Evolutionary conservation across 2,888 invertebrate genomes (phyloP).

Genomic region (Abrostola tripartita): DNA sequence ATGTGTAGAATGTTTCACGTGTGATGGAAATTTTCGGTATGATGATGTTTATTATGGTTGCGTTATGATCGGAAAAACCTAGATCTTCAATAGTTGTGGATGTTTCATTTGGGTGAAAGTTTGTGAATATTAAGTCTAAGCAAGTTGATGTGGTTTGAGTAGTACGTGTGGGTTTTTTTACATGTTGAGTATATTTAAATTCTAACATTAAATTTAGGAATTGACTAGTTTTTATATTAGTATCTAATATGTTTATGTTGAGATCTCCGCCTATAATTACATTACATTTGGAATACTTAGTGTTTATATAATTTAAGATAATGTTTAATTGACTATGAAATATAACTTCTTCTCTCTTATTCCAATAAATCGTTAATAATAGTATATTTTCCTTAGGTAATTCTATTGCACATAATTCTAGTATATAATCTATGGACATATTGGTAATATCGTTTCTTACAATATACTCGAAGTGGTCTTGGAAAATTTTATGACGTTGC

Average conservation of each 20-base stretch:
- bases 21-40: too few species aligned
- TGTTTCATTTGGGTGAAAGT: not conserved
- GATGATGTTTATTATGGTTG: not conserved
- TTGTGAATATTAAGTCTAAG: conserved; percentile 3
- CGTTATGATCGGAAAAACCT: not conserved
- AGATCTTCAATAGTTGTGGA: not conserved
- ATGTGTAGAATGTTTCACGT: too few species aligned
- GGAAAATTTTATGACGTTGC: not conserved
- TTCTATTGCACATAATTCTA: conserved; percentile 6
- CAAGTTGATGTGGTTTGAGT: conserved; percentile 1
- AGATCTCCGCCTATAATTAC: conserved; percentile 1
- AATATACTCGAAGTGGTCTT: not conserved
- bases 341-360: conserved; percentile 1
- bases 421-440: not conserved
- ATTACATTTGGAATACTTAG: not conserved
- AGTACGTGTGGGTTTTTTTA: not conserved
- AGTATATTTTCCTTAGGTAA: conserved; percentile 3
- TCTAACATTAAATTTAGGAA: conserved; percentile 3
- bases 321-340: conserved; percentile 1
- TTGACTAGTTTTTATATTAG: not conserved
- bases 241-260: not conserved
- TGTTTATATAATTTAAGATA: not conserved
- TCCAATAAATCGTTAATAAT: conserved; percentile 6
- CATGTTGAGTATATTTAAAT: not conserved
- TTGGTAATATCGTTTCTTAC: conserved; percentile 1